Evolutionary conservation across 2,888 invertebrate genomes (phyloP).

Genomic region (Achlya flavicornis): DNA sequence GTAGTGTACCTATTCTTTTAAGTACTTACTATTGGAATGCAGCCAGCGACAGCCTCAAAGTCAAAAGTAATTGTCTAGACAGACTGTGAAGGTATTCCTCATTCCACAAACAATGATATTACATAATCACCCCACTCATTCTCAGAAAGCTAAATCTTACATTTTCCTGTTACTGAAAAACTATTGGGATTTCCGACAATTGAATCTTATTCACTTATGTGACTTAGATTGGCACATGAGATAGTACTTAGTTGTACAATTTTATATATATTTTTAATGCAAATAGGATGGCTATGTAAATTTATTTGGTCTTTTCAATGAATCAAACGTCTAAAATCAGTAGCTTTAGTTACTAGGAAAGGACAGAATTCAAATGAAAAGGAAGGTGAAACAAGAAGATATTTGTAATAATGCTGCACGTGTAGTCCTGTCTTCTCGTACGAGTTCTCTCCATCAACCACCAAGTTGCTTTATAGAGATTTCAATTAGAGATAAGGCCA

Average conservation of each 20-base stretch:
- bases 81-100: background rate
- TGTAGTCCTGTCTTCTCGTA: too few relatives aligned
- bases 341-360: too few relatives aligned
- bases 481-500: too few relatives aligned
- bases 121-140: background rate
- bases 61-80: conserved; percentile 7
- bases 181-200: background rate
- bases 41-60: background rate
- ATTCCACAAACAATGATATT: background rate
- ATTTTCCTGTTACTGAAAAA: conserved; percentile 8
- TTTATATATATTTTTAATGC: background rate
- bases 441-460: too few relatives aligned
- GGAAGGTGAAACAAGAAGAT: too few relatives aligned
- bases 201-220: background rate
- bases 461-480: too few relatives aligned
- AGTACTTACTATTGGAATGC: background rate
- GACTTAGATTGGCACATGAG: background rate
- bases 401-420: too few relatives aligned
- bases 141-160: background rate
- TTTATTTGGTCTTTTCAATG: too few relatives aligned
- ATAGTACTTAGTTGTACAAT: background rate
- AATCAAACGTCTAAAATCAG: too few relatives aligned
- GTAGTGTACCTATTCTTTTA: background rate
- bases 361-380: too few relatives aligned
- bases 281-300: background rate